Evolutionary conservation across 2,888 invertebrate species (phyloP), one percentile per base, ranked within the genome.

Genomic region (Drosophila picticornis): DNA sequence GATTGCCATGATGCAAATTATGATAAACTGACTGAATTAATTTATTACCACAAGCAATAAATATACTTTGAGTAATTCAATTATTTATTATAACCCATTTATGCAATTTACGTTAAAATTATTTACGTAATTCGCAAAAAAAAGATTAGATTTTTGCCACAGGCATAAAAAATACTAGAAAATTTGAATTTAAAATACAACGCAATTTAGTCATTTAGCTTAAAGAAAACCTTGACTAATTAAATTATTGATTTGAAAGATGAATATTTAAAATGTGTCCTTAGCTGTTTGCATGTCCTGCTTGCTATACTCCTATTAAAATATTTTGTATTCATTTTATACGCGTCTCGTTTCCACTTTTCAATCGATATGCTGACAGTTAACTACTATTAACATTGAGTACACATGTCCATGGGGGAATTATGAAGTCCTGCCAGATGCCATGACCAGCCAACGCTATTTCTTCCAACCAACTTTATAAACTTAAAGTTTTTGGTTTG

Each of bases 1-100:
- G 32, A 10, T 13, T 19, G 19, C 13, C 31, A 32, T 16, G 40
- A 22, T 68, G 69, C 27, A 38, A 69, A 46, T 56, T 25, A 46
- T 19, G 38, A 4, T 38, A 29, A 16, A 6, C 16, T 0, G 4
- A 29, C 13, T 13, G 51, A 27, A 51, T 9, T 32, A 52, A 32
- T 32, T 31, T 22, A 52, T 22, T 22, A 7, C 13, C 52, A 52
- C n/a, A 43, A 22, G 7, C 36, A 38, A 7, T 19, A 36, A 36
- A n/a, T n/a, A 6, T 11, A 3, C 6, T 43, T 11, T 13, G 43
- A 43, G 11, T 13, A 22, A 11, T 13, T n/a, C 11, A 43, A 4
- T 13, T 46, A 7, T 16, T 46, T 25, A 25, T 7, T 22, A 22
- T 34, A 1, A 13, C 34, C 4, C 4, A 34, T 4, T 34, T 34